Conservation (phyloP, 2,113 vertebrate species). For the Procavia capensis region DNA sequence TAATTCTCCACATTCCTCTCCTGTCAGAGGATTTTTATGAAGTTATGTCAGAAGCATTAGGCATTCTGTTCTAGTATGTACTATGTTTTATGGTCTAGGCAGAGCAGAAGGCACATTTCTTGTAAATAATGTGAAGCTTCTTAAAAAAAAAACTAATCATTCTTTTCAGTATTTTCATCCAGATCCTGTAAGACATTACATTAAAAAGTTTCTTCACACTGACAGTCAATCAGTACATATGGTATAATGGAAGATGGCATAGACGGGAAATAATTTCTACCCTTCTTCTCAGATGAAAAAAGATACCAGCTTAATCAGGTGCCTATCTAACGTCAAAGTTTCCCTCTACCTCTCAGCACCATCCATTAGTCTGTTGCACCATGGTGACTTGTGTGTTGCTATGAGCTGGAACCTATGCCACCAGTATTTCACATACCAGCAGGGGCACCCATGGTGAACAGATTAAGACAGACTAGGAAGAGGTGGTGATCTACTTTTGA, state of each 20-base stretch:
- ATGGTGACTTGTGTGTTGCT: too few species aligned
- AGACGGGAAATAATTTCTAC: not conserved
- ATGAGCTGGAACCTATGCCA: too few species aligned
- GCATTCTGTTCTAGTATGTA: not conserved
- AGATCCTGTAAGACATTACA: not conserved
- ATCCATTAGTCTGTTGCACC: too few species aligned
- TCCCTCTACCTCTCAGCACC: not conserved
- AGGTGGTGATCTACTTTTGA: too few species aligned
- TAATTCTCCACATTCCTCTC: not conserved
- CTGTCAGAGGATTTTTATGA: not conserved
- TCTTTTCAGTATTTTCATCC: conserved; percentile 2
- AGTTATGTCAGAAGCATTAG: not conserved
- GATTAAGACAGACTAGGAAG: too few species aligned
- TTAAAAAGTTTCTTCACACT: not conserved
- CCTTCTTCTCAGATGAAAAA: not conserved
- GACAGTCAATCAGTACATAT: not conserved
- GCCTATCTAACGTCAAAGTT: not conserved
- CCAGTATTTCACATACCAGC: too few species aligned
- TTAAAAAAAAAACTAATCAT: not conserved
- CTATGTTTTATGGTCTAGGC: not conserved
- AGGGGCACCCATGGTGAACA: too few species aligned
- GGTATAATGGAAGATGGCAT: not conserved
- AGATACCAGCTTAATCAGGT: not conserved
- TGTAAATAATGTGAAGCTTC: not conserved
- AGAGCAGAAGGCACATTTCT: not conserved